A percentile compares a stretch with the other conserved stretches of the same genome.
Conservation (phyloP, 2,113 vertebrate genomes). For the Campylomormyrus numenius region DNA sequence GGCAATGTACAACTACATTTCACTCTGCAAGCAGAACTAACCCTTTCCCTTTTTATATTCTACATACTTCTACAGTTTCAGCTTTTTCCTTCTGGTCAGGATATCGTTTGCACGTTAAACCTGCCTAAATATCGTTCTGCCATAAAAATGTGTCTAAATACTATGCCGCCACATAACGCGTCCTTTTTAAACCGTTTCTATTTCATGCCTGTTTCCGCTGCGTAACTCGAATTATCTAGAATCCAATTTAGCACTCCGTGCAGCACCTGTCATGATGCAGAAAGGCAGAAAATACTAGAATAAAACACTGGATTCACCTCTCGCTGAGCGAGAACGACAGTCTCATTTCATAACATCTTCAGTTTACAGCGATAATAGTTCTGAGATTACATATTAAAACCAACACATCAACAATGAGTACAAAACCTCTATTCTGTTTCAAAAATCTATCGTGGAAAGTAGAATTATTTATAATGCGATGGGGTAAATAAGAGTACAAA, state of each 20-base stretch:
- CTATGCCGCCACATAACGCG: neutral
- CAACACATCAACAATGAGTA: neutral
- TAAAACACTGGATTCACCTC: neutral
- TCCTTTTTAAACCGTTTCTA: neutral
- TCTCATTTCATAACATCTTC: neutral
- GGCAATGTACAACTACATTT: neutral
- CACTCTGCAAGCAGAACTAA: neutral
- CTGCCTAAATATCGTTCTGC: neutral
- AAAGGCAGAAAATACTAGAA: conserved; percentile 28
- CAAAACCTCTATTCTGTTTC: conserved; percentile 1
- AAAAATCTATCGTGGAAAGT: neutral
- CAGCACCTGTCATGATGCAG: conserved; percentile 32
- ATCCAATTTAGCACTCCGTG: conserved; percentile 11
- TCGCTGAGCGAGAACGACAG: neutral
- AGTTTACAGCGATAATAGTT: neutral
- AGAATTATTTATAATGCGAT: neutral
- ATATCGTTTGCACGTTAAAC: neutral
- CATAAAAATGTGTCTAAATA: neutral
- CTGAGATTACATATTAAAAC: neutral
- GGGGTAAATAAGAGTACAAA: neutral
- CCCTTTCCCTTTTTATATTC: neutral
- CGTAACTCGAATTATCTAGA: neutral
- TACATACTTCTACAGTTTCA: neutral
- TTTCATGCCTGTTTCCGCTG: neutral
- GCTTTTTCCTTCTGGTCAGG: neutral